Base-by-base conservation (phyloP, 2,113 vertebrate genomes). In the Etheostoma spectabile region DNA sequence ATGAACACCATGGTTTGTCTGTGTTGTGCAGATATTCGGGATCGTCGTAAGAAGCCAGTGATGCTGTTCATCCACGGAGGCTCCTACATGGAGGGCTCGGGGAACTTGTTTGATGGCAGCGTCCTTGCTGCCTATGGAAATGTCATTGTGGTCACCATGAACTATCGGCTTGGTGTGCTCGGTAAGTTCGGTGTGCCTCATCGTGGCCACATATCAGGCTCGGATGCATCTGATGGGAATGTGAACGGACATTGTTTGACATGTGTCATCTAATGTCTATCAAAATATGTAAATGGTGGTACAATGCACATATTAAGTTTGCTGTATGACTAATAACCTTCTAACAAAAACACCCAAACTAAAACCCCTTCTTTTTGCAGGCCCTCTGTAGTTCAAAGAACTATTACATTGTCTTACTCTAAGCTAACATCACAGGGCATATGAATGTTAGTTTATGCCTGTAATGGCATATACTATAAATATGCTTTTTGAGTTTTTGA, bases 21-120 rank as follows among this genome's bases (percentile, higher is more conserved):
- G 48, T 92, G 73, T 67, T 49, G 30, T 74, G 0, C 94, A 98
- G 97, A 98, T 93, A 97, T 98, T 77, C 96, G 97, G 15, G 97
- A 98, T 88, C 96, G 96, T 0, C 96, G 96, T 27, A 97, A 97
- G 94, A 97, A 98, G 84, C 96, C 97, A 0, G 97, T 98, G 78
- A 98, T 98, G 97, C 94, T 98, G 57, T 98, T 97, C 89, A 96
- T 98, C 70, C 97, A 98, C 0, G 97, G 97, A 0, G 97, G 97
- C 78, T 98, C 97, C 55, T 98, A 96, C 92, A 98, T 98, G 97
- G 97, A 98, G 86, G 97, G 97, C 38, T 94, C 95, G 49, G 97
- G 97, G 53, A 98, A 98, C 91, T 96, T 98, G 97, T 98, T 98
- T 13, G 97, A 98, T n/a, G 96, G 96, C 81, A 97, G 97, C 3